A percentile compares a stretch with the other conserved stretches of the same genome.
Evolutionary conservation across 2,113 vertebrate genomes (phyloP).

Genomic region (Lepus timidus): DNA sequence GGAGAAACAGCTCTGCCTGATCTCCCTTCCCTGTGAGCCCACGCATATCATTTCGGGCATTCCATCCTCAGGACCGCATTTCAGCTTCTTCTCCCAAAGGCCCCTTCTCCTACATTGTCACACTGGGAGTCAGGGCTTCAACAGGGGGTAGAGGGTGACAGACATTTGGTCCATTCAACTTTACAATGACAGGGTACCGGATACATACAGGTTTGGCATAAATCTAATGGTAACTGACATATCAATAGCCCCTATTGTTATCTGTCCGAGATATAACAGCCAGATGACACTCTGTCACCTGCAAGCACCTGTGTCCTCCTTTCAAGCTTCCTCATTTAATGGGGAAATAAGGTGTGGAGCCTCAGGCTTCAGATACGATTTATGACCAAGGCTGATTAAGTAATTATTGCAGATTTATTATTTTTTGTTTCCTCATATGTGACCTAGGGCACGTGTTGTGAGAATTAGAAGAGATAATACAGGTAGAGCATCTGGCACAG

Average conservation of each 20-base stretch:
- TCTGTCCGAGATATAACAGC: background rate
- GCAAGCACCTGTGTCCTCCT: background rate
- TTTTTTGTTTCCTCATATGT: conserved; percentile 57
- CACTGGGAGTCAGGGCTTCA: background rate
- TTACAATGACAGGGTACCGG: conserved; percentile 17
- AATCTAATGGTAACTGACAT: background rate
- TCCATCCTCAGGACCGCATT: background rate
- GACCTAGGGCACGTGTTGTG: background rate
- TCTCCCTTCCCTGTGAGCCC: background rate
- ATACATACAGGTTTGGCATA: background rate
- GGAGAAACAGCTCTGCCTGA: background rate
- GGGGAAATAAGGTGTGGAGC: background rate
- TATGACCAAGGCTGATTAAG: conserved; percentile 14
- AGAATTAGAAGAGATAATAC: conserved; percentile 27
- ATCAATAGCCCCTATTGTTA: background rate
- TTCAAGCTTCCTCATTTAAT: conserved; percentile 21
- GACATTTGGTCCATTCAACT: background rate
- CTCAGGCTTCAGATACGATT: conserved; percentile 54
- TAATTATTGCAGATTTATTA: conserved; percentile 7
- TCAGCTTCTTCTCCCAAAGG: background rate
- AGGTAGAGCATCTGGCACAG: background rate
- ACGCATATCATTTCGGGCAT: background rate
- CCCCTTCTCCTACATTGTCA: background rate
- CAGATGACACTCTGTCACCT: background rate
- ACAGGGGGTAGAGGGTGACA: background rate